Percentiles rank a stretch among this genome's conserved stretches.
phyloP scores from a whole-genome alignment of 2,888 invertebrate genomes.

The Meloe dianella region DNA sequence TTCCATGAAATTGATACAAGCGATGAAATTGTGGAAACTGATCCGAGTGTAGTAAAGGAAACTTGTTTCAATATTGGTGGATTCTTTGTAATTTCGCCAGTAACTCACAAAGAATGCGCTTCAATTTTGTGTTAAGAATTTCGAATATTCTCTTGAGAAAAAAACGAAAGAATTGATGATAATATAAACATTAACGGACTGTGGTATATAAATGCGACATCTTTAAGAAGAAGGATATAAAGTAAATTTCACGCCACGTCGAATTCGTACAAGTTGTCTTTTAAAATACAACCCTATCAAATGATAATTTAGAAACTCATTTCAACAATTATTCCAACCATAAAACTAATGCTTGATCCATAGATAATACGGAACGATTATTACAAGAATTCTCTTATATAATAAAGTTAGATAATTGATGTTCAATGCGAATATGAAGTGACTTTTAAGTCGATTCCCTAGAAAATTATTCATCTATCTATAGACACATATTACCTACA shows the following conservation, averaged over 20 bases:
- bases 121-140: background rate
- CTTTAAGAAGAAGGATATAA: background rate
- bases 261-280: background rate
- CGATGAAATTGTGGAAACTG: background rate
- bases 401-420: slow-evolving; percentile 2
- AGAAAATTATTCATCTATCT: background rate
- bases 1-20: background rate
- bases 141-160: background rate
- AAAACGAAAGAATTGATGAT: background rate
- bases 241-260: slow-evolving; percentile 5
- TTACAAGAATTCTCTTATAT: background rate
- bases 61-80: too few relatives aligned
- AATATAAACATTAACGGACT: background rate
- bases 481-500: too few relatives aligned
- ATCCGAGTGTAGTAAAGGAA: background rate
- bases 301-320: background rate
- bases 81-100: too few relatives aligned
- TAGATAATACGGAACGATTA: background rate
- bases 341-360: background rate
- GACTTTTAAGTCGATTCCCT: background rate
- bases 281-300: background rate
- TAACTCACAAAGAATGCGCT: background rate
- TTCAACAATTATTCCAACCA: background rate
- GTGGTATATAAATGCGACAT: background rate
- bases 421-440: background rate